Base-by-base conservation (phyloP, 2,797 vertebrate species). In the Aratinga solstitialis region DNA sequence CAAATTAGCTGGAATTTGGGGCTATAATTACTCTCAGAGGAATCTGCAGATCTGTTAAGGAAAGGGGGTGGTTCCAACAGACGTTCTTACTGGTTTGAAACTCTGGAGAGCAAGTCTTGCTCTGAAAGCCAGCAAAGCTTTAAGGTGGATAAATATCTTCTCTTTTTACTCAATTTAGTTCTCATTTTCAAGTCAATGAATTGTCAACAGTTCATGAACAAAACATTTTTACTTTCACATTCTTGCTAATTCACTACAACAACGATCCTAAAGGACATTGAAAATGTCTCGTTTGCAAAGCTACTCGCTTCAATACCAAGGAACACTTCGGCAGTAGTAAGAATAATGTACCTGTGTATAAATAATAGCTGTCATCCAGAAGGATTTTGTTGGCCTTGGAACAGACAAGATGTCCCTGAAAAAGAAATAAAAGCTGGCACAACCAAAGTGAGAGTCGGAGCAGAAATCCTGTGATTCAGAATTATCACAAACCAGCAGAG, bases 391-490 rank as follows among this genome's bases (percentile, higher is more conserved):
- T 26, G 98, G 98, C 84, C 98, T 97, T 45, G 98, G 98, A 89
- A 98, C 97, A 1, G 96, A 98, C 83, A 98, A 94, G 98, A 98
- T 98, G 84, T 98, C 98, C 98, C 97, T 98, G 62, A 98, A 96
- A 96, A 98, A 98, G 94, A 98, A 63, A 24, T 97, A 66, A 98
- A 97, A 83, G 98, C 95, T 8, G 98, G 97, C 75, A 99, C 97
- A 91, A 98, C 96, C 89, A 97, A 94, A 23, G 98, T 78, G 8
- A 99, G 97, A 53, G 98, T 10, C 0, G 98, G 98, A 8, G 98
- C 98, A 1, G 97, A 98, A 90, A 98, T 93, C 4, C 96, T 97
- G 96, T 98, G 98, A 95, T 98, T 98, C 48, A 98, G 97, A 93
- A 98, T 96, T 72, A 98, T 98, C 71, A 98, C 85, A n/a, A 98